Conservation (phyloP, 2,113 vertebrate species). For the Echinops telfairi region DNA sequence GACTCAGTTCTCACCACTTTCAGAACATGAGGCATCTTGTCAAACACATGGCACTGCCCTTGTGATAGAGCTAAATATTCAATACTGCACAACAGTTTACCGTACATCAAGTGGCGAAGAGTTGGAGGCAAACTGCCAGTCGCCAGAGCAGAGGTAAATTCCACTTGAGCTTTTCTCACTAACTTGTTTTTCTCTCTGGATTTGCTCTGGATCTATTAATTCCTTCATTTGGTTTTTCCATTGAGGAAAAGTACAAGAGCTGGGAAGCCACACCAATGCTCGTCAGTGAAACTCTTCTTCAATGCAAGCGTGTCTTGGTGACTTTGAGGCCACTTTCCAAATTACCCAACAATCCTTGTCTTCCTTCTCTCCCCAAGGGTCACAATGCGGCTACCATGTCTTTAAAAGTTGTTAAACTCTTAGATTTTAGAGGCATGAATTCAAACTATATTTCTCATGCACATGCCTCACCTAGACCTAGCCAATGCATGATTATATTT, state of each 20-base stretch:
- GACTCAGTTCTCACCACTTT: slow-evolving; percentile 29
- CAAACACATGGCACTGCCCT: slow-evolving; percentile 62
- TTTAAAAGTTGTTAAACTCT: slow-evolving; percentile 39
- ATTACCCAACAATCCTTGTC: slow-evolving; percentile 6
- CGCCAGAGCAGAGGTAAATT: slow-evolving; percentile 47
- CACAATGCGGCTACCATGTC: background rate
- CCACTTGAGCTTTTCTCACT: slow-evolving; percentile 46
- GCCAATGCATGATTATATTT: background rate
- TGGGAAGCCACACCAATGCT: background rate
- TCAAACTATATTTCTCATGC: background rate
- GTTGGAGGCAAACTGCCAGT: slow-evolving; percentile 46
- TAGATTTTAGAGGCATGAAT: background rate
- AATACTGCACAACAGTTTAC: slow-evolving; percentile 68
- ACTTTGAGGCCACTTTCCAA: slow-evolving; percentile 7
- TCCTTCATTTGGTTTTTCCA: slow-evolving; percentile 45
- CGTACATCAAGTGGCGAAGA: slow-evolving; percentile 46
- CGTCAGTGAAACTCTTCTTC: slow-evolving; percentile 6
- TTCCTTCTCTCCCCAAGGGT: background rate
- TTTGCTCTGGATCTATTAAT: slow-evolving; percentile 25
- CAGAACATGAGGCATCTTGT: slow-evolving; percentile 65
- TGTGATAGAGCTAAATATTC: slow-evolving; percentile 76
- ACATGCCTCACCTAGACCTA: background rate
- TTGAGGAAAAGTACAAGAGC: background rate
- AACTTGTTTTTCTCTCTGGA: slow-evolving; percentile 9
- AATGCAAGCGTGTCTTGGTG: background rate